Conservation (phyloP, 2,113 vertebrate species). For the Chaenogobius annularis region DNA sequence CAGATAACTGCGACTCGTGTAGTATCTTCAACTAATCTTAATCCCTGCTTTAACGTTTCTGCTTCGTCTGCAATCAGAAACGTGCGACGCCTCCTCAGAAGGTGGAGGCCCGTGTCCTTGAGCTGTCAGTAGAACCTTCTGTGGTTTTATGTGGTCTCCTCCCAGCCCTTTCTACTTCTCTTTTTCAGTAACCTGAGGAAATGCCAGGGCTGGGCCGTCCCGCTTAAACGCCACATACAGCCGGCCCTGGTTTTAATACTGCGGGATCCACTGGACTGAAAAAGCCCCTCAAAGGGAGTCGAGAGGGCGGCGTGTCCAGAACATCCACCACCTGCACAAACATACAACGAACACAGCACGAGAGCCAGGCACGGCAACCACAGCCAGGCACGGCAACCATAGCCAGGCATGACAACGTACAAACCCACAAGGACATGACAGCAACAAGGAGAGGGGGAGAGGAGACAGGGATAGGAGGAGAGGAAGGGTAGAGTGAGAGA, state of each 20-base stretch:
- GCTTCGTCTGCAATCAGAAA: not conserved
- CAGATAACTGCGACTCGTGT: too few species aligned
- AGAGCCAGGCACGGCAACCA: conserved; percentile 37
- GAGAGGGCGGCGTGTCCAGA: conserved; percentile 60
- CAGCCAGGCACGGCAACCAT: too few species aligned
- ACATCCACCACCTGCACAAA: conserved; percentile 80
- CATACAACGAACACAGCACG: conserved; percentile 36
- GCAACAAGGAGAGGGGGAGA: conserved; percentile 66
- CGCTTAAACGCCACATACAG: conserved; percentile 73
- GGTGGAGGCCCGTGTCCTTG: conserved; percentile 14
- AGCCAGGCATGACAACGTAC: not conserved
- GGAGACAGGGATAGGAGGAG: too few species aligned
- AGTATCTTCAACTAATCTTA: too few species aligned
- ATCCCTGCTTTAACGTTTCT: not conserved
- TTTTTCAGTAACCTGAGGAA: conserved; percentile 78
- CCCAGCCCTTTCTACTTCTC: conserved; percentile 39
- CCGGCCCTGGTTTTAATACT: conserved; percentile 63
- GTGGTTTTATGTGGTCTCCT: conserved; percentile 14
- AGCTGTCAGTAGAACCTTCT: conserved; percentile 34
- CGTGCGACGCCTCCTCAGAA: not conserved
- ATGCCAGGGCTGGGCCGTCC: conserved; percentile 78
- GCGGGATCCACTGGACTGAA: conserved; percentile 41
- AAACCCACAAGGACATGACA: conserved; percentile 68
- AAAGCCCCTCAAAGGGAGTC: conserved; percentile 57
- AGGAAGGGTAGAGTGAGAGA: not conserved